phyloP scores from a whole-genome alignment of 2,888 invertebrate genomes.

The Drosophila eohydei region DNA sequence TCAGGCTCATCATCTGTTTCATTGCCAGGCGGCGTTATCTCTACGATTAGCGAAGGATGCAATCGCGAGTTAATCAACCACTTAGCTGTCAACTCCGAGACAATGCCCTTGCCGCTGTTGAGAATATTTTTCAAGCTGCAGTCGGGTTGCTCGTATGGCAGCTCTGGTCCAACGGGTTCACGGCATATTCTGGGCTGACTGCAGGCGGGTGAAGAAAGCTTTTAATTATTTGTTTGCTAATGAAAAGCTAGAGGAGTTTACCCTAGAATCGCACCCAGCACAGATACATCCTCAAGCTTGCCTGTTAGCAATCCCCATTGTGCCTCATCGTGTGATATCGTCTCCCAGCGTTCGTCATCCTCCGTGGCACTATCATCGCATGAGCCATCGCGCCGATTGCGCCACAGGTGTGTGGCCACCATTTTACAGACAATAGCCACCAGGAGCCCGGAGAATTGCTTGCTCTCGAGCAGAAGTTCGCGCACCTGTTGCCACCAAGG shows the following conservation, averaged over 20 bases:
- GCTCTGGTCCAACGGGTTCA: slow-evolving; percentile 85
- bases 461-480: slow-evolving; percentile 89
- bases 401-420: slow-evolving; percentile 86
- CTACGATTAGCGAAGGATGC: slow-evolving; percentile 87
- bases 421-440: slow-evolving; percentile 93
- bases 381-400: slow-evolving; percentile 74
- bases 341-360: slow-evolving; percentile 90
- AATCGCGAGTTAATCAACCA: slow-evolving; percentile 92
- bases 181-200: slow-evolving; percentile 75
- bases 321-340: slow-evolving; percentile 93
- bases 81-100: slow-evolving; percentile 94
- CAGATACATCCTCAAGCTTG: slow-evolving; percentile 94
- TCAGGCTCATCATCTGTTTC: slow-evolving; percentile 79
- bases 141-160: slow-evolving; percentile 86
- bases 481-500: slow-evolving; percentile 94
- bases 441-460: slow-evolving; percentile 91
- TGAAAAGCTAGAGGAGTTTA: slow-evolving; percentile 84
- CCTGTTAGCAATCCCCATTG: slow-evolving; percentile 94
- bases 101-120: slow-evolving; percentile 90
- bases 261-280: slow-evolving; percentile 88
- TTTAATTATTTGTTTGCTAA: background rate
- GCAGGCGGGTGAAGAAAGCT: background rate
- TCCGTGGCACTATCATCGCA: slow-evolving; percentile 83
- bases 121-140: slow-evolving; percentile 89
- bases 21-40: slow-evolving; percentile 82